phyloP scores from a whole-genome alignment of 2,888 invertebrate genomes.

The Exocentrus adspersus region DNA sequence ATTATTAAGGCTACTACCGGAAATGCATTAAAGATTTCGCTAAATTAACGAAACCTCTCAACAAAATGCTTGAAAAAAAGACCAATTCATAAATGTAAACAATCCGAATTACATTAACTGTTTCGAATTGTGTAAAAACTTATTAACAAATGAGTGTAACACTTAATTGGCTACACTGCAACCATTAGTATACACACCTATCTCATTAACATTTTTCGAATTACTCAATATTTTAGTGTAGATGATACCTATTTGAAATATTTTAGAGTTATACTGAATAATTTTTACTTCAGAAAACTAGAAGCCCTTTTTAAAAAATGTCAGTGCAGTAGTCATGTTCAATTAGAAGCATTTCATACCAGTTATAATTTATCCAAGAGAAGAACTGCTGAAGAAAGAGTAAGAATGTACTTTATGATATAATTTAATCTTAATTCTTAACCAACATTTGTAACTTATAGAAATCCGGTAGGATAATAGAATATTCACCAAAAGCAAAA shows the following conservation, averaged over 20 bases:
- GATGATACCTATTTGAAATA: background rate
- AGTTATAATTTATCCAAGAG: slow-evolving; percentile 66
- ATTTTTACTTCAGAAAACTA: slow-evolving; percentile 29
- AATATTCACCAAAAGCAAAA: slow-evolving; percentile 71
- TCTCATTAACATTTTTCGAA: no score
- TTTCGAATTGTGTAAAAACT: no score
- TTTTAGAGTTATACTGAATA: background rate
- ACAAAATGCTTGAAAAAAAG: no score
- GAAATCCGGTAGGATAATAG: slow-evolving; percentile 68
- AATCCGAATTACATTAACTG: no score
- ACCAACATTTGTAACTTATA: slow-evolving; percentile 51
- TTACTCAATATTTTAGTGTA: background rate
- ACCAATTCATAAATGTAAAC: no score
- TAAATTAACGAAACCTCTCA: no score
- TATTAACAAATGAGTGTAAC: no score
- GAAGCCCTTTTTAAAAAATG: slow-evolving; percentile 27
- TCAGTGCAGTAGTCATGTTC: slow-evolving; percentile 16
- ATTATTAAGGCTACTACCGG: no score
- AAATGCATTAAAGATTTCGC: no score
- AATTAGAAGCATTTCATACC: slow-evolving; percentile 50
- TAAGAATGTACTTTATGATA: slow-evolving; percentile 26
- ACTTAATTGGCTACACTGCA: no score
- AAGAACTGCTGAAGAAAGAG: slow-evolving; percentile 68
- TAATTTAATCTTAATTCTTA: slow-evolving; percentile 16
- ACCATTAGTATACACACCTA: no score